phyloP scores from a whole-genome alignment of 2,888 invertebrate species.

The Pyrgus malvae region DNA sequence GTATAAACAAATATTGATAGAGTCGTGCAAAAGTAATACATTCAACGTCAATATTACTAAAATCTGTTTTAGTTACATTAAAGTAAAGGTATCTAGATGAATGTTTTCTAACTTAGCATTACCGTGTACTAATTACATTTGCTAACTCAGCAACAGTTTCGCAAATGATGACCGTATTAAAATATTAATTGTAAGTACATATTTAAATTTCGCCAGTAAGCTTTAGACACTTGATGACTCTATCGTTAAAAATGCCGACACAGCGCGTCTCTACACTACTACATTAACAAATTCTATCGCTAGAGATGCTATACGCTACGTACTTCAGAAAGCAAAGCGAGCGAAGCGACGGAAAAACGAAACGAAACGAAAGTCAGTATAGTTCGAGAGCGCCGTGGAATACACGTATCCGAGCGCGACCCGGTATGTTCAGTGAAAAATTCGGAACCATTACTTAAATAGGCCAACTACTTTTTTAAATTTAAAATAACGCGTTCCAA shows the following conservation, averaged over 20 bases:
- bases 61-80: too few species aligned
- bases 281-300: constrained; percentile 21
- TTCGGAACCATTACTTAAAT: constrained; percentile 16
- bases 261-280: constrained; percentile 19
- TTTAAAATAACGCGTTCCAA: constrained; percentile 33
- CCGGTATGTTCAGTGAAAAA: constrained; percentile 54
- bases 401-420: constrained; percentile 52
- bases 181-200: too few species aligned
- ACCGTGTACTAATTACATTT: too few species aligned
- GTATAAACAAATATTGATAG: too few species aligned
- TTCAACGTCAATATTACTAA: too few species aligned
- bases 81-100: too few species aligned
- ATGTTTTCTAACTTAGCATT: too few species aligned
- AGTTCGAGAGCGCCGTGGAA: constrained; percentile 52
- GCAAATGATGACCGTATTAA: too few species aligned
- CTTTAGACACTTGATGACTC: background rate
- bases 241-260: constrained; percentile 18
- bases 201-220: background rate
- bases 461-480: constrained; percentile 26
- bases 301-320: constrained; percentile 31
- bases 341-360: constrained; percentile 56
- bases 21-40: too few species aligned
- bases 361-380: constrained; percentile 57
- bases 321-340: constrained; percentile 54
- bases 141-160: too few species aligned